Base-by-base conservation (phyloP, 2,797 vertebrate genomes). In the Coluber constrictor region DNA sequence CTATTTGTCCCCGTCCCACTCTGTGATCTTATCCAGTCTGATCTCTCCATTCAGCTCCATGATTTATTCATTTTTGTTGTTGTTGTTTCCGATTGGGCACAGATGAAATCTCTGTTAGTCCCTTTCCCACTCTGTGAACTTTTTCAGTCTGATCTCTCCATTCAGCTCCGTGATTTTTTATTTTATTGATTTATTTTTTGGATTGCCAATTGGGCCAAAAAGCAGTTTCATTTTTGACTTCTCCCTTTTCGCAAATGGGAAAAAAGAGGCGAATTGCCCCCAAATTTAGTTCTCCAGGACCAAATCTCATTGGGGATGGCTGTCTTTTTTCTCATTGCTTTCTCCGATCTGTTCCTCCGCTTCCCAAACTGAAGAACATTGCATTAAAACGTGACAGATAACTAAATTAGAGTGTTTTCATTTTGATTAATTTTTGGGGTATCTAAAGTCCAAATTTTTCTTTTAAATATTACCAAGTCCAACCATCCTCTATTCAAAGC, bases 401-500 rank as follows among this genome's bases (percentile, higher is more conserved):
- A 94, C 70, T 56, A 92, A 16, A n/a, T n/a, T n/a, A 66, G 29
- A 66, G 4, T 5, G 2, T 66, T 66, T 66, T 66, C 13, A 15
- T 66, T 66, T n/a, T 66, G 13, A 66, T 66, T 29, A 2, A 89
- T 87, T 92, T 59, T 95, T 94, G 93, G 91, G 94, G 95, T 90
- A 70, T 93, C 90, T 92, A 93, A 94, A 88, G 90, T 91, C 32
- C 51, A 74, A 93, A 16, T 51, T 93, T 59, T 93, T 92, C 10
- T 54, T 10, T 10, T 2, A 54, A 54, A 92, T 93, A 90, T 87
- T 94, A 74, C 32, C 94, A 90, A 70, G 91, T 93, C 94, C 90
- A 8, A 92, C 93, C 95, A 54, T 54, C 51, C 51, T 54, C 51
- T 54, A 1, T 54, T 54, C 51, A 92, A 94, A 96, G 94, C 93